Conservation (phyloP, 2,797 vertebrate genomes). For the Propithecus perrieri region DNA sequence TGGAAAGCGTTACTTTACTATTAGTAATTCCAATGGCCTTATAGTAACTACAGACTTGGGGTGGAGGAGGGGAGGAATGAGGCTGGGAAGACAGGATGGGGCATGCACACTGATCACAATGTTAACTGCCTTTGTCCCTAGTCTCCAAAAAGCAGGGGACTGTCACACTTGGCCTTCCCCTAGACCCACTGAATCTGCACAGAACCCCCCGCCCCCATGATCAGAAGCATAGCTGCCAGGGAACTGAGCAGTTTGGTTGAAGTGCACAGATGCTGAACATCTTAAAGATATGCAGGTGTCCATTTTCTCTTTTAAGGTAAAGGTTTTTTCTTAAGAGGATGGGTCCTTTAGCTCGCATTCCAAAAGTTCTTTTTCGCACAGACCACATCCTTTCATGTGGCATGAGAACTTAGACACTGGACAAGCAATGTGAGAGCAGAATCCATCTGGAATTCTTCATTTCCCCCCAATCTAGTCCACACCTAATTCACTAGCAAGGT, state of each 20-base stretch:
- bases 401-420: not conserved
- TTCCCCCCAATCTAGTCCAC: not conserved
- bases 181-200: not conserved
- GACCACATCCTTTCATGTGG: not conserved
- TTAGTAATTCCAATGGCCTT: not conserved
- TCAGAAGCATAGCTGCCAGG: not conserved
- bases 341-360: not conserved
- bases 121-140: not conserved
- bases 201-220: not conserved
- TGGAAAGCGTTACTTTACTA: not conserved
- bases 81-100: not conserved
- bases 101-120: accelerated
- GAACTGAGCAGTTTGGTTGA: not conserved
- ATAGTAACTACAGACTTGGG: not conserved
- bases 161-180: not conserved
- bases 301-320: not conserved
- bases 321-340: not conserved
- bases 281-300: not conserved
- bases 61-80: not conserved
- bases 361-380: not conserved
- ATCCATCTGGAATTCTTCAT: not conserved
- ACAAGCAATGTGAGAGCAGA: not conserved
- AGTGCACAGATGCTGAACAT: not conserved
- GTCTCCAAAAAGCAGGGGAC: not conserved
- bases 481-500: not conserved